Evolutionary conservation across 2,888 invertebrate genomes (phyloP).

Genomic region (Zaprionus lineosus): DNA sequence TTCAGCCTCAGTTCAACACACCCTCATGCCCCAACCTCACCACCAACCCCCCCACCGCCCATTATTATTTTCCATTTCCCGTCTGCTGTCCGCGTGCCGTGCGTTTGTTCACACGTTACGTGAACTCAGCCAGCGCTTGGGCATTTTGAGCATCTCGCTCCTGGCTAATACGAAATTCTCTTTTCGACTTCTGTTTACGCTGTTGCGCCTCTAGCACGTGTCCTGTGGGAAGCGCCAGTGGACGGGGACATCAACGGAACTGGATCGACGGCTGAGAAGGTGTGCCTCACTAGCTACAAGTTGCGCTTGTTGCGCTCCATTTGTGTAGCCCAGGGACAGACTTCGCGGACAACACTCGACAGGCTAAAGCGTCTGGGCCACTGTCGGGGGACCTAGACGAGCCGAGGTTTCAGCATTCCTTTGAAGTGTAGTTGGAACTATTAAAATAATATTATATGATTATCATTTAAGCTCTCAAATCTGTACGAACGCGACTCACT

Average conservation of each 20-base stretch:
- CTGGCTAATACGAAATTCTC: slow-evolving; percentile 50
- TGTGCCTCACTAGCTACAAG: slow-evolving; percentile 46
- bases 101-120: slow-evolving; percentile 49
- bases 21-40: neutral
- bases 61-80: too few relatives aligned
- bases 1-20: slow-evolving; percentile 9
- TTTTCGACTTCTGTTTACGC: slow-evolving; percentile 61
- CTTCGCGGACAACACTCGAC: slow-evolving; percentile 21
- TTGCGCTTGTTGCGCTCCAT: slow-evolving; percentile 66
- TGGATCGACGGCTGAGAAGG: too few relatives aligned
- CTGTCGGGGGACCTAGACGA: too few relatives aligned
- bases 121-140: slow-evolving; percentile 29
- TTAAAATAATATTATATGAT: too few relatives aligned
- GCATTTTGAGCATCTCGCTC: slow-evolving; percentile 37
- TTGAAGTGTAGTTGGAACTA: too few relatives aligned
- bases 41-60: neutral
- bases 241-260: too few relatives aligned
- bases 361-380: slow-evolving; percentile 2
- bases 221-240: slow-evolving; percentile 1
- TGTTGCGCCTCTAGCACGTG: slow-evolving; percentile 60
- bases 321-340: slow-evolving; percentile 49
- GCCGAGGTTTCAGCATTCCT: too few relatives aligned
- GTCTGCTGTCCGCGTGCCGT: slow-evolving; percentile 30
- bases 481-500: too few relatives aligned
- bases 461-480: too few relatives aligned